Conservation (phyloP, 2,888 invertebrate genomes). For the Ectropis crepuscularia region DNA sequence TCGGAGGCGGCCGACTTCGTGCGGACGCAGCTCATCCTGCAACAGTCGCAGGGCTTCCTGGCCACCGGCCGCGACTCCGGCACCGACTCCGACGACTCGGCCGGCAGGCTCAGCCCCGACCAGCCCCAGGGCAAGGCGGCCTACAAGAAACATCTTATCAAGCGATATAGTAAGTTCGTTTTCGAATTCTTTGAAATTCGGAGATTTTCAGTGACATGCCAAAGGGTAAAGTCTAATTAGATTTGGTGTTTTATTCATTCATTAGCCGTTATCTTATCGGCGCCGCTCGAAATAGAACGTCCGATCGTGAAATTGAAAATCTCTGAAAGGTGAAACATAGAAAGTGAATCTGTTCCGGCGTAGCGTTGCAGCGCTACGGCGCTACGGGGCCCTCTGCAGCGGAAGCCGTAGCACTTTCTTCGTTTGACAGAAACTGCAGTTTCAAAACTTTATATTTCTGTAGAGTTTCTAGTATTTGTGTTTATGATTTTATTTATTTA, state of each 20-base stretch:
- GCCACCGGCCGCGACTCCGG: conserved; percentile 87
- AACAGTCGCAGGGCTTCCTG: conserved; percentile 80
- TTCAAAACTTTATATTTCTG: too few relatives aligned
- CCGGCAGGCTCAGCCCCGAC: conserved; percentile 87
- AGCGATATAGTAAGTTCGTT: conserved; percentile 96
- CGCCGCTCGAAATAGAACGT: conserved; percentile 14
- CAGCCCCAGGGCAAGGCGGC: conserved; percentile 83
- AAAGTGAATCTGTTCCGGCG: conserved; percentile 31
- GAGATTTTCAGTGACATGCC: conserved; percentile 7
- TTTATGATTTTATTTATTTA: too few relatives aligned
- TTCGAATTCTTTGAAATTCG: conserved; percentile 1
- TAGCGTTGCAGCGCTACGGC: conserved; percentile 39
- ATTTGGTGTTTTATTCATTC: conserved; percentile 12
- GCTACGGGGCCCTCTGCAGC: conserved; percentile 34
- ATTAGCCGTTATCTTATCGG: conserved; percentile 17
- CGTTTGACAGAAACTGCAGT: not conserved
- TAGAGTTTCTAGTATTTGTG: too few relatives aligned
- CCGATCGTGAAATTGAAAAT: conserved; percentile 15
- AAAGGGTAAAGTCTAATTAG: conserved; percentile 3
- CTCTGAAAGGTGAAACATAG: conserved; percentile 26
- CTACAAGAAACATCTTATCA: conserved; percentile 97
- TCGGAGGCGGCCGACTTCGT: conserved; percentile 80
- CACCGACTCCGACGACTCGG: conserved; percentile 93
- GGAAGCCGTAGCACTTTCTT: conserved; percentile 12
- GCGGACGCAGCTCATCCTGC: conserved; percentile 78